Conservation (phyloP, 2,888 invertebrate species). For the Caradrina kadenii region DNA sequence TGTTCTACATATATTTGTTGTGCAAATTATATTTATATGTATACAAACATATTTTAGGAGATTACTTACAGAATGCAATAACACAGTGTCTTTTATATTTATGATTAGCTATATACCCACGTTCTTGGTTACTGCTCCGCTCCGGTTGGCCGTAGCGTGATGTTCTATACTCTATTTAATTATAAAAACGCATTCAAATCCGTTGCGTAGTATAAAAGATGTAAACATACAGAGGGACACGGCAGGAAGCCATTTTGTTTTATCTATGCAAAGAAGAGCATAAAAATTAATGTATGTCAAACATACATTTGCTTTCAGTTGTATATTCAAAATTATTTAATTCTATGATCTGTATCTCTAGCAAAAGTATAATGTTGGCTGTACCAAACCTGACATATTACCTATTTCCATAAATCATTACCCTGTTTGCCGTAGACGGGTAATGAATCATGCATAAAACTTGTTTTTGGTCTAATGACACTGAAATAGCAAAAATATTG, state of each 20-base stretch:
- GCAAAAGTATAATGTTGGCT: neutral
- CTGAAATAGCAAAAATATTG: too few species aligned
- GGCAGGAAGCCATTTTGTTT: too few species aligned
- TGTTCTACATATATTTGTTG: constrained; percentile 7
- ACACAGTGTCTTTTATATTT: constrained; percentile 3
- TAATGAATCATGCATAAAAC: neutral
- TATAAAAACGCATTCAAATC: too few species aligned
- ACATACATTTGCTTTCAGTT: neutral
- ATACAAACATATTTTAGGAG: neutral
- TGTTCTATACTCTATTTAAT: too few species aligned
- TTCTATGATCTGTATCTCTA: neutral
- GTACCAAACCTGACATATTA: too few species aligned
- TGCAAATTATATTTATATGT: constrained; percentile 13
- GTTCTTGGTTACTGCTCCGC: too few species aligned
- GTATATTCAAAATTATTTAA: neutral
- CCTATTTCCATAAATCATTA: neutral
- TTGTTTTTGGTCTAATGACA: neutral
- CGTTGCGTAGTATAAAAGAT: too few species aligned
- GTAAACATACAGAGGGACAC: too few species aligned
- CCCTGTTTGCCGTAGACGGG: too few species aligned
- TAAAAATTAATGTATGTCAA: too few species aligned
- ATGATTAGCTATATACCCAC: neutral
- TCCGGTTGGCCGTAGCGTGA: too few species aligned
- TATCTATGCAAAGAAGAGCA: too few species aligned
- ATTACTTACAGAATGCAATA: constrained; percentile 2